phyloP scores from a whole-genome alignment of 2,797 vertebrate genomes.

The Neosalanx taihuensis region DNA sequence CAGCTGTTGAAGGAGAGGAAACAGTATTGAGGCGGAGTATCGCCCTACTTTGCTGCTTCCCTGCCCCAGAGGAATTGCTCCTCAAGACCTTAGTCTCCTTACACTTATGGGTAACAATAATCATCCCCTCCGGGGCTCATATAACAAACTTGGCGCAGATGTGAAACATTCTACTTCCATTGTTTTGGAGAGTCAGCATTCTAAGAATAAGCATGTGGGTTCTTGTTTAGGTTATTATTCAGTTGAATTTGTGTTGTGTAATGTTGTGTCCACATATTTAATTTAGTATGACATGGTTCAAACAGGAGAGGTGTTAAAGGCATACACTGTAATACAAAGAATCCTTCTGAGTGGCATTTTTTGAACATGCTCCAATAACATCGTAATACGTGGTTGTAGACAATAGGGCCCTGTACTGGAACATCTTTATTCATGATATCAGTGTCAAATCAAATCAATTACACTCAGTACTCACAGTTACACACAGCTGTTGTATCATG shows the following conservation, averaged over 20 bases:
- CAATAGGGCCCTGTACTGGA: background rate
- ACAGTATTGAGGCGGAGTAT: background rate
- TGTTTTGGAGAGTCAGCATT: background rate
- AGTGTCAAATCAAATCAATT: too few species aligned
- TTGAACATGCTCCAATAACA: background rate
- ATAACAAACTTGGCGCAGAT: background rate
- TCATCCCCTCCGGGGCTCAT: background rate
- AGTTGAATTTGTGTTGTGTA: background rate
- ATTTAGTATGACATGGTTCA: background rate
- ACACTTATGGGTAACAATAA: constrained; percentile 1
- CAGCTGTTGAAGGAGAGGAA: background rate
- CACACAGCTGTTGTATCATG: too few species aligned
- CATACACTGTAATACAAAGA: constrained; percentile 2
- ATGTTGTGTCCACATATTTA: background rate
- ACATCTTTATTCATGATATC: background rate
- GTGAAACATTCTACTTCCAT: background rate
- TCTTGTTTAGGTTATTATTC: background rate
- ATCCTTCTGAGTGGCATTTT: constrained; percentile 1
- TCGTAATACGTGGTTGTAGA: background rate
- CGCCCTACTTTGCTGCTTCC: background rate
- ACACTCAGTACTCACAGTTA: too few species aligned
- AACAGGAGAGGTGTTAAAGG: background rate
- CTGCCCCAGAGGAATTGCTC: constrained; percentile 1
- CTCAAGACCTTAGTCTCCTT: background rate
- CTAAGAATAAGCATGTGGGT: background rate